Conservation (phyloP, 2,888 invertebrate species). For the Druceiella hillmani region DNA sequence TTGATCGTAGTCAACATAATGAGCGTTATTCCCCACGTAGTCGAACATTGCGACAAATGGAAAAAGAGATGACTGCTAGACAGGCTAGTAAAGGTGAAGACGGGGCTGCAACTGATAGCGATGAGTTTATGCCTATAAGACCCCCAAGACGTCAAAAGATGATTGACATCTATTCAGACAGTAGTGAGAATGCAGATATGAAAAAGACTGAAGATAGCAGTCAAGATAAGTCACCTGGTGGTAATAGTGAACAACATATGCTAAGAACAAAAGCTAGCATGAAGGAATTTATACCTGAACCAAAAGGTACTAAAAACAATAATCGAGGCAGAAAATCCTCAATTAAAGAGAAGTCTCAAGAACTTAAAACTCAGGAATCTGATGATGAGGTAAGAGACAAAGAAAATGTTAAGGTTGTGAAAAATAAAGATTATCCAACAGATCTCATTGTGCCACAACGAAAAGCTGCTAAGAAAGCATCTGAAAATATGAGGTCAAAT, state of each 20-base stretch:
- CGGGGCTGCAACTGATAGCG: slow-evolving; percentile 82
- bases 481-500: slow-evolving; percentile 75
- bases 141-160: slow-evolving; percentile 53
- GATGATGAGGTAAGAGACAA: slow-evolving; percentile 49
- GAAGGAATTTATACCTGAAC: slow-evolving; percentile 68
- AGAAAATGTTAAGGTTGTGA: slow-evolving; percentile 42
- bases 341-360: slow-evolving; percentile 37
- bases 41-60: slow-evolving; percentile 64
- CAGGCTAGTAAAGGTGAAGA: too few relatives aligned
- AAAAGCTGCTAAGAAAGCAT: slow-evolving; percentile 87
- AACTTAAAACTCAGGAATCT: too few relatives aligned
- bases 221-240: slow-evolving; percentile 55
- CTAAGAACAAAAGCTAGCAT: slow-evolving; percentile 80
- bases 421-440: slow-evolving; percentile 59
- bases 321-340: slow-evolving; percentile 45
- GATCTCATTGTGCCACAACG: slow-evolving; percentile 85
- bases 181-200: slow-evolving; percentile 57
- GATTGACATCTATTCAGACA: slow-evolving; percentile 81
- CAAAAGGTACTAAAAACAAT: slow-evolving; percentile 36
- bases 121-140: slow-evolving; percentile 66
- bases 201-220: slow-evolving; percentile 54
- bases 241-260: slow-evolving; percentile 59
- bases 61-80: slow-evolving; percentile 64
- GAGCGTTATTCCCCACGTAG: slow-evolving; percentile 47
- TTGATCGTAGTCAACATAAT: slow-evolving; percentile 39